Evolutionary conservation across 2,888 invertebrate genomes (phyloP), one percentile per base, ranked within the genome.

Genomic region (Thysanoteuthis rhombus): DNA sequence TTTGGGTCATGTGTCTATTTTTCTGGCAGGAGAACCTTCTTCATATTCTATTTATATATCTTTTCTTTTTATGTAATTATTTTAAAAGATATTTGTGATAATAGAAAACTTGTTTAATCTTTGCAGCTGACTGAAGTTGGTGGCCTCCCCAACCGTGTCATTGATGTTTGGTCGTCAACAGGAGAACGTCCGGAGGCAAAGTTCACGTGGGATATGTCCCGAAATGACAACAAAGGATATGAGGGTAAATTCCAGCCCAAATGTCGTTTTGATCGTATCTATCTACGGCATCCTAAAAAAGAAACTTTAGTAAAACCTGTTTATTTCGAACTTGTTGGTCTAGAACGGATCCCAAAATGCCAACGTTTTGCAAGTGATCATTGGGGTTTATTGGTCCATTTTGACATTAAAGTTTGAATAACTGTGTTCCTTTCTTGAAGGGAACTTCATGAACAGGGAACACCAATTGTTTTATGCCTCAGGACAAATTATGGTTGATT

Each of bases 131-230:
- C 95, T 92, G 95, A 95, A 47, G 94, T 96, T 4, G 97, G 97
- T 25, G 97, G 97, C 16, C 91, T 97, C 22, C 97, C 98, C 2
- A 94, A 95, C 1, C 97, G 97, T 40, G 95, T 97, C 89, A 95
- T 95, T 92, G 98, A 98, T 95, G 92, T 98, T 5, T 98, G 98
- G 98, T 97, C 97, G 92, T 95, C 96, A 12, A 97, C 97, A 93
- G 98, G 98, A 0, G 96, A 97, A n/a, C 96, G 97, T 19, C 96
- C 96, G 93, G 97, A 97, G 94, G 97, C 97, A 39, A 96, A 97
- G 93, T 98, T 97, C 96, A 98, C 98, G 0, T 98, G 98, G 98
- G 98, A 98, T 96, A 97, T 97, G 94, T 96, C 95, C n/a, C 96
- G 97, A 89, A 98, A 98, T 96, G 97, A 97, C 94, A 98, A 98